Conservation (phyloP, 2,888 invertebrate species). For the Aspidiotus rigidus region DNA sequence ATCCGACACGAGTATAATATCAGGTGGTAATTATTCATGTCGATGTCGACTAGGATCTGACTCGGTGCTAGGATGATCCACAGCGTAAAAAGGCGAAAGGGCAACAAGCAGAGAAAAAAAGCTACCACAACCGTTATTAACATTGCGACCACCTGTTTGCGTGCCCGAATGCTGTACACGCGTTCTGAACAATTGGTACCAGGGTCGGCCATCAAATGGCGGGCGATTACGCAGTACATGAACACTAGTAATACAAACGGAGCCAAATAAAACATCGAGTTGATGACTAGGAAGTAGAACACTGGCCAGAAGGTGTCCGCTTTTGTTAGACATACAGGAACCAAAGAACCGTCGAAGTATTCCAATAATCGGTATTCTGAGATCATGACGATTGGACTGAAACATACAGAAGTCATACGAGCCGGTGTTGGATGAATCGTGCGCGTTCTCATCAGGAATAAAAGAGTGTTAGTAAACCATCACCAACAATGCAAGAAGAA, state of each 20-base stretch:
- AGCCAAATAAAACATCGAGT: conserved; percentile 67
- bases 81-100: conserved; percentile 70
- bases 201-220: conserved; percentile 63
- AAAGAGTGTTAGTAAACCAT: too few species aligned
- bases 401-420: conserved; percentile 29
- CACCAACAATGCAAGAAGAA: too few species aligned
- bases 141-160: conserved; percentile 78
- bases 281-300: conserved; percentile 66
- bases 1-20: conserved; percentile 74
- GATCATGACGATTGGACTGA: conserved; percentile 59
- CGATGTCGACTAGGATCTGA: conserved; percentile 45
- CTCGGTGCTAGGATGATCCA: conserved; percentile 72
- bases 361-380: conserved; percentile 58
- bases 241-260: conserved; percentile 70
- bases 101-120: conserved; percentile 80
- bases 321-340: conserved; percentile 63
- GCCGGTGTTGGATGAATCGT: background rate
- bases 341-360: conserved; percentile 56
- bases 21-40: conserved; percentile 69
- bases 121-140: conserved; percentile 75
- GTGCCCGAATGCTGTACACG: conserved; percentile 58
- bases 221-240: conserved; percentile 74
- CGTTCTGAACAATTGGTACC: conserved; percentile 38
- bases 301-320: conserved; percentile 67
- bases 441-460: too few species aligned